These are phyloP conservation scores for Dendrophyllia cribrosa DNA, from an alignment of 64 coral and sea anemone species.

Conservation along the genomic window DNA sequence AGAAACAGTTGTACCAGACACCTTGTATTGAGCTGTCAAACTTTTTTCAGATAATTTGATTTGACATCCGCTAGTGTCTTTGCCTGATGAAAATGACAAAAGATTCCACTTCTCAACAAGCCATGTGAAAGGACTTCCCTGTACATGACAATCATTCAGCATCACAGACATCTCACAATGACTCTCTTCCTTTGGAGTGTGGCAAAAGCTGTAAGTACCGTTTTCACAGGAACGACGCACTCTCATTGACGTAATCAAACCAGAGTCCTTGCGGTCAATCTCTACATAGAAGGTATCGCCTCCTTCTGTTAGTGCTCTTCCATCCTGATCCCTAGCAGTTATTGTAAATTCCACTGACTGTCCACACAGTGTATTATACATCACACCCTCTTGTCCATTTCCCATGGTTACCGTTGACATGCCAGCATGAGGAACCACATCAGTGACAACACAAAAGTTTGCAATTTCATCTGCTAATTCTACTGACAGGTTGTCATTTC, in stretches of 20 bases:
- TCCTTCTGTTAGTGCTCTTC: not conserved
- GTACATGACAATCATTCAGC: not conserved
- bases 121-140: constrained; percentile 12
- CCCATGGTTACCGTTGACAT: constrained; percentile 45
- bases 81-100: not conserved
- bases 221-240: not conserved
- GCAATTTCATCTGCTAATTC: not conserved
- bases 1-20: too few relatives aligned
- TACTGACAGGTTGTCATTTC: not conserved
- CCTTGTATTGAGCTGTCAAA: not conserved
- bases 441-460: constrained; percentile 20
- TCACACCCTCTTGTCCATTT: constrained; percentile 37
- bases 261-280: not conserved
- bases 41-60: not conserved
- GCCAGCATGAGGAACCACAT: constrained; percentile 2
- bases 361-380: constrained; percentile 56
- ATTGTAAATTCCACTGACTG: constrained; percentile 23
- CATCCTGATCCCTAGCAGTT: not conserved
- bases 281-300: not conserved
- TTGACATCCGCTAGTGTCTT: not conserved
- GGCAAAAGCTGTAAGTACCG: not conserved
- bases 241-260: not conserved
- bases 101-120: not conserved
- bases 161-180: not conserved
- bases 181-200: not conserved